phyloP scores from a whole-genome alignment of 2,797 vertebrate genomes.

The Artibeus jamaicensis region DNA sequence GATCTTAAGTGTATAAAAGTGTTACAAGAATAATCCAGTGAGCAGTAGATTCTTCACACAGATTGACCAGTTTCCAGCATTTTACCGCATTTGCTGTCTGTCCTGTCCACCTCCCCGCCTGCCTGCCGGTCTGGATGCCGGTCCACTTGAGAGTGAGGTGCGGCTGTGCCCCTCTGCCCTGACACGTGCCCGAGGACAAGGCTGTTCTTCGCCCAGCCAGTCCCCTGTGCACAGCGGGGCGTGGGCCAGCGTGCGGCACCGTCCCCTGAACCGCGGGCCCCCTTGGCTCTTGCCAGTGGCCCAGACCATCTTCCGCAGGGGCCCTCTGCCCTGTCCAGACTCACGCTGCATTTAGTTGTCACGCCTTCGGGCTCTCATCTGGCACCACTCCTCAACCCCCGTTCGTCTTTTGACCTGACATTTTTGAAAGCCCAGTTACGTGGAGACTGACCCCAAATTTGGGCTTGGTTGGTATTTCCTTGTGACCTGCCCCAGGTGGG shows the following conservation, averaged over 20 bases:
- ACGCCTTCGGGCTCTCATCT: background rate
- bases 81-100: background rate
- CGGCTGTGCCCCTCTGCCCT: background rate
- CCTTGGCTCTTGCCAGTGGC: accelerated
- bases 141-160: background rate
- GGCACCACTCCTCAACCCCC: background rate
- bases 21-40: background rate
- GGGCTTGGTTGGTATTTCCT: background rate
- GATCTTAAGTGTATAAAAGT: background rate
- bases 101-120: background rate
- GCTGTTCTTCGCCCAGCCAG: background rate
- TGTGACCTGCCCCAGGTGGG: background rate
- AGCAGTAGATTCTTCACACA: background rate
- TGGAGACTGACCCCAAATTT: background rate
- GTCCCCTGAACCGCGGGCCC: background rate
- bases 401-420: background rate
- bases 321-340: background rate
- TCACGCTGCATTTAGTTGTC: accelerated
- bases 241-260: accelerated
- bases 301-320: background rate
- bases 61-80: too few species aligned
- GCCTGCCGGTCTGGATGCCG: too few species aligned
- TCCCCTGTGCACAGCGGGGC: background rate
- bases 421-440: background rate
- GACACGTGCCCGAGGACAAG: background rate